A percentile compares a stretch with the other conserved stretches of the same genome.
phyloP scores from a whole-genome alignment of 1,140 invertebrate species.

The Sesamia nonagrioides region DNA sequence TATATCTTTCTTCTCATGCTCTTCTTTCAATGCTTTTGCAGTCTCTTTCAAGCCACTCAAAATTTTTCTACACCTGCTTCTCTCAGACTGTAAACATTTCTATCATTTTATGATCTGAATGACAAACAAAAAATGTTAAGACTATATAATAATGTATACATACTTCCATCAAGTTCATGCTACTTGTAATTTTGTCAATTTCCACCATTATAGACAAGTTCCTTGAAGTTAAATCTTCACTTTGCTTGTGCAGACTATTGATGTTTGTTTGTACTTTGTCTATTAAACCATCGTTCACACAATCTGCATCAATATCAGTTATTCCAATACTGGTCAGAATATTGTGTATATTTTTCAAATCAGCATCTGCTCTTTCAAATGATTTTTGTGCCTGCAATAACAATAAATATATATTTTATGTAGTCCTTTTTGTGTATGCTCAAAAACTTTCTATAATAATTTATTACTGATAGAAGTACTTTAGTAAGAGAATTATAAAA shows the following conservation, averaged over 20 bases:
- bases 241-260: constrained; percentile 68
- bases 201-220: constrained; percentile 77
- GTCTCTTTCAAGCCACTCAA: constrained; percentile 87
- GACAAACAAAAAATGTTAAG: not conserved
- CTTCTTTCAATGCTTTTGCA: constrained; percentile 88
- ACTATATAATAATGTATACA: constrained; percentile 24
- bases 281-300: constrained; percentile 63
- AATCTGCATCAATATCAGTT: constrained; percentile 65
- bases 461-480: too few species aligned
- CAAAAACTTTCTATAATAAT: too few species aligned
- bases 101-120: not conserved
- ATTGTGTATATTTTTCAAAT: constrained; percentile 77
- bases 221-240: constrained; percentile 77
- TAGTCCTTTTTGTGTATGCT: not conserved
- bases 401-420: not conserved
- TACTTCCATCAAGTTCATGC: constrained; percentile 67
- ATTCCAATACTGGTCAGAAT: constrained; percentile 76
- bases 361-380: constrained; percentile 71
- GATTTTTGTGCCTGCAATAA: constrained; percentile 70
- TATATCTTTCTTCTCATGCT: constrained; percentile 89
- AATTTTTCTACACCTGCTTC: constrained; percentile 87
- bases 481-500: too few species aligned
- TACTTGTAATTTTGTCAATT: constrained; percentile 75
- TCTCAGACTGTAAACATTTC: constrained; percentile 80
- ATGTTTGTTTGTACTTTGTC: constrained; percentile 76